Percentiles rank a stretch among this genome's conserved stretches.
phyloP scores from a whole-genome alignment of 2,113 vertebrate species.

The Choloepus hoffmanni region DNA sequence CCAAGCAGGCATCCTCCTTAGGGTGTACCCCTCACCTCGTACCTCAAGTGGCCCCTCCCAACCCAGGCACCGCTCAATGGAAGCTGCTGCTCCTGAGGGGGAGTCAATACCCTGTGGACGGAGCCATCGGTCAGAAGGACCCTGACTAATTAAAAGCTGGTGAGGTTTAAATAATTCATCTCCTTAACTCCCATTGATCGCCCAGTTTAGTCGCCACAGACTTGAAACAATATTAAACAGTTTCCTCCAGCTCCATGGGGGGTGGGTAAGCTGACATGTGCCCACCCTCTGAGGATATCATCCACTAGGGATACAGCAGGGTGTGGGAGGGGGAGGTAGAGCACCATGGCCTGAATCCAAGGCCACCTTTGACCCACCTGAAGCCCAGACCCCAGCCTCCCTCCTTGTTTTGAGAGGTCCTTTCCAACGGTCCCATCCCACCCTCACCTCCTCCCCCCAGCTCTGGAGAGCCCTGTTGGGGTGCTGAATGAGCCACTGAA shows the following conservation, averaged over 20 bases:
- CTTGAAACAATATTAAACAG: conserved; percentile 99
- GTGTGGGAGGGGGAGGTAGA: neutral
- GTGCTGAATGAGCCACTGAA: conserved; percentile 14
- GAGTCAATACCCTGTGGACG: conserved; percentile 96
- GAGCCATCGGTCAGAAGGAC: conserved; percentile 98
- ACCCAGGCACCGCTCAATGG: conserved; percentile 59
- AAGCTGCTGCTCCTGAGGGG: conserved; percentile 44
- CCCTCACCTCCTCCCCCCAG: neutral
- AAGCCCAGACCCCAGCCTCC: conserved; percentile 38
- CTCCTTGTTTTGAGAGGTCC: conserved; percentile 16
- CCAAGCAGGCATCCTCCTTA: conserved; percentile 14
- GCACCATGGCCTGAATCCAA: conserved; percentile 28
- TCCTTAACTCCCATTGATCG: conserved; percentile 99
- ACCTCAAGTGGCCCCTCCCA: conserved; percentile 70
- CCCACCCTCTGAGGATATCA: conserved; percentile 56
- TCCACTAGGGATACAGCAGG: conserved; percentile 31
- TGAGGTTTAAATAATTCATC: conserved; percentile 99
- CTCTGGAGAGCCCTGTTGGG: conserved; percentile 11
- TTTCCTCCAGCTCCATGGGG: conserved; percentile 89
- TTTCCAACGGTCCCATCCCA: conserved; percentile 1
- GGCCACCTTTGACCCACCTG: conserved; percentile 46
- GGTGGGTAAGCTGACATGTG: conserved; percentile 70
- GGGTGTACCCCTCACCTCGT: conserved; percentile 13
- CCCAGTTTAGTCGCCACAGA: conserved; percentile 95
- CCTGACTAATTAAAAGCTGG: conserved; percentile 99